Conservation (phyloP, 2,113 vertebrate species). For the Polyodon spathula region DNA sequence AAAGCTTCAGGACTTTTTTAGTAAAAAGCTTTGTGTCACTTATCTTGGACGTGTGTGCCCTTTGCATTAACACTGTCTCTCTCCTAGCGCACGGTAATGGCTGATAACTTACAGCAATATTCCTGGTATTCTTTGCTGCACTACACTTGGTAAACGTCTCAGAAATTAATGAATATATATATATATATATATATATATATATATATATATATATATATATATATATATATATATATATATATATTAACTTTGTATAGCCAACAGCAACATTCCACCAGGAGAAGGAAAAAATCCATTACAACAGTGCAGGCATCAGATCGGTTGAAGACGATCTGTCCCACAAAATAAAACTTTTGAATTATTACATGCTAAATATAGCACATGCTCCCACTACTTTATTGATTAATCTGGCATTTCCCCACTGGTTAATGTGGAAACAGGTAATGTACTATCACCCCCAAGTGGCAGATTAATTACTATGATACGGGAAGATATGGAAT, state of each 20-base stretch:
- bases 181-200: slow-evolving; percentile 82
- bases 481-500: slow-evolving; percentile 12
- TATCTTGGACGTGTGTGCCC: not conserved
- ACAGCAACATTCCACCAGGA: slow-evolving; percentile 66
- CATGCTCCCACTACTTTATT: slow-evolving; percentile 28
- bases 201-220: slow-evolving; percentile 81
- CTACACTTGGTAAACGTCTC: slow-evolving; percentile 46
- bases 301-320: slow-evolving; percentile 45
- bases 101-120: slow-evolving; percentile 42
- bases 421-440: slow-evolving; percentile 35
- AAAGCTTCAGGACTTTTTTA: slow-evolving; percentile 4
- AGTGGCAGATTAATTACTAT: slow-evolving; percentile 37
- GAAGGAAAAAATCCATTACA: slow-evolving; percentile 53
- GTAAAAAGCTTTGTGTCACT: not conserved
- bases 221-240: slow-evolving; percentile 77
- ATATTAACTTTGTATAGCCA: slow-evolving; percentile 86
- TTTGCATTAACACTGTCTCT: slow-evolving; percentile 24
- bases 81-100: slow-evolving; percentile 51
- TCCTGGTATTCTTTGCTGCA: slow-evolving; percentile 44
- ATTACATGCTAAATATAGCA: slow-evolving; percentile 45
- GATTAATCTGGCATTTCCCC: slow-evolving; percentile 46
- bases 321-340: slow-evolving; percentile 46
- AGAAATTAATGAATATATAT: slow-evolving; percentile 82
- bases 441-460: slow-evolving; percentile 22
- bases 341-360: slow-evolving; percentile 59